A percentile compares a stretch with the other conserved stretches of the same genome.
phyloP scores from a whole-genome alignment of 2,113 vertebrate genomes.

The Narcine bancroftii region DNA sequence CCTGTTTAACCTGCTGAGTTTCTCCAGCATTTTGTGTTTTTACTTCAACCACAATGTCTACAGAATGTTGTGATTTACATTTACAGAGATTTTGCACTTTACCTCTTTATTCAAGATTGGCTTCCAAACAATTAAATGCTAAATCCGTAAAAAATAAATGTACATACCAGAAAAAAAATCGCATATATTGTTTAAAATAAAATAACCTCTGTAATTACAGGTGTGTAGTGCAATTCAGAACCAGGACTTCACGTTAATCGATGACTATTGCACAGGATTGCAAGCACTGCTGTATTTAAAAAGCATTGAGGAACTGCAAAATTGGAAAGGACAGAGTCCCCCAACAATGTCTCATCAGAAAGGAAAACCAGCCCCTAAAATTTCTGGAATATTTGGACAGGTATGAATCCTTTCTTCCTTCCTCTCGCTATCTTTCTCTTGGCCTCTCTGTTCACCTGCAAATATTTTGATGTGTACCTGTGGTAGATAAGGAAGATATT shows the following conservation, averaged over 20 bases:
- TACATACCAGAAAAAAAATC: neutral
- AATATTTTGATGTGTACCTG: neutral
- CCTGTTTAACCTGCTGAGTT: too few relatives aligned
- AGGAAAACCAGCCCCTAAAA: slow-evolving; percentile 69
- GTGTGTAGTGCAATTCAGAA: slow-evolving; percentile 92
- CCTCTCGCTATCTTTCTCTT: neutral
- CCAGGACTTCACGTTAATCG: slow-evolving; percentile 90
- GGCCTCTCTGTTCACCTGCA: neutral
- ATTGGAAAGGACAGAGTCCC: slow-evolving; percentile 83
- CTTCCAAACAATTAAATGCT: neutral
- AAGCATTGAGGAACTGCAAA: slow-evolving; percentile 70
- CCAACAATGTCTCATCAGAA: slow-evolving; percentile 71
- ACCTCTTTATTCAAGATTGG: neutral
- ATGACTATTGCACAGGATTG: slow-evolving; percentile 83
- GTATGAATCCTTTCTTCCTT: slow-evolving; percentile 48
- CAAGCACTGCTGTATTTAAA: slow-evolving; percentile 76
- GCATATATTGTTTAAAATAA: neutral
- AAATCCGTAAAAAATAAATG: neutral
- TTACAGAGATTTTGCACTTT: neutral
- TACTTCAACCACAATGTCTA: too few relatives aligned
- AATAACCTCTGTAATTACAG: slow-evolving; percentile 46
- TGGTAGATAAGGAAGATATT: neutral
- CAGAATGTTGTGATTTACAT: too few relatives aligned
- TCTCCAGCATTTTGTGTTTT: too few relatives aligned
- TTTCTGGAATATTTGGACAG: slow-evolving; percentile 69